Evolutionary conservation across 2,113 vertebrate genomes (phyloP).

Genomic region (Antechinus stuartii): DNA sequence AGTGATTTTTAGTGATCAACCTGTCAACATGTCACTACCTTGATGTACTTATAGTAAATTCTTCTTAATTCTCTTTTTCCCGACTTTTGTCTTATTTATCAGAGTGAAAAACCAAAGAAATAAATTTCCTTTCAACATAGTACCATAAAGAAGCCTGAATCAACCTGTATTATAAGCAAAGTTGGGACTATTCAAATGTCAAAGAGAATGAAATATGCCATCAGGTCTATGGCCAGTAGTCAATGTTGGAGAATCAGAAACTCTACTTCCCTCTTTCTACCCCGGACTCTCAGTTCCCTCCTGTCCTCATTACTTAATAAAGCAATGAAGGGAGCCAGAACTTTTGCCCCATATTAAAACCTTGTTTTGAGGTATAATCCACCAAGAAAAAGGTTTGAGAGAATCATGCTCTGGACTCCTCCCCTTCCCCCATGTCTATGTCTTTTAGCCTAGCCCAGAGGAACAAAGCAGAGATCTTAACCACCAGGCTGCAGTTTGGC

Average conservation of each 20-base stretch:
- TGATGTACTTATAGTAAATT: background rate
- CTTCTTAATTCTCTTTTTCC: background rate
- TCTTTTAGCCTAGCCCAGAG: conserved; percentile 25
- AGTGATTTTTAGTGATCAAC: background rate
- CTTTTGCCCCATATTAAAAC: too few species aligned
- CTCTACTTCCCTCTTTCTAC: background rate
- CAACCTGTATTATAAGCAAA: background rate
- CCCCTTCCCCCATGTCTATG: background rate
- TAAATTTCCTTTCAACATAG: background rate
- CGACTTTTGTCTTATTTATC: background rate
- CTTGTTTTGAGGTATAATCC: background rate
- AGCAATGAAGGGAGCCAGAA: background rate
- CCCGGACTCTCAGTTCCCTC: background rate
- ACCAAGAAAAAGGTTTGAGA: background rate
- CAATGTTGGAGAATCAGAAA: background rate
- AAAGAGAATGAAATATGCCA: background rate
- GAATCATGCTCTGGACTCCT: rapidly evolving
- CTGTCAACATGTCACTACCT: background rate
- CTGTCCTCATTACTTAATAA: too few species aligned
- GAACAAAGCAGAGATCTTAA: conserved; percentile 62
- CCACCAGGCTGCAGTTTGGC: conserved; percentile 59
- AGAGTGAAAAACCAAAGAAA: background rate
- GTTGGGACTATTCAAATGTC: background rate
- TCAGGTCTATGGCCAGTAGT: too few species aligned
- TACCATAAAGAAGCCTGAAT: background rate